Base-by-base conservation (phyloP, 1,140 invertebrate genomes). In the Odontomachus brunneus region DNA sequence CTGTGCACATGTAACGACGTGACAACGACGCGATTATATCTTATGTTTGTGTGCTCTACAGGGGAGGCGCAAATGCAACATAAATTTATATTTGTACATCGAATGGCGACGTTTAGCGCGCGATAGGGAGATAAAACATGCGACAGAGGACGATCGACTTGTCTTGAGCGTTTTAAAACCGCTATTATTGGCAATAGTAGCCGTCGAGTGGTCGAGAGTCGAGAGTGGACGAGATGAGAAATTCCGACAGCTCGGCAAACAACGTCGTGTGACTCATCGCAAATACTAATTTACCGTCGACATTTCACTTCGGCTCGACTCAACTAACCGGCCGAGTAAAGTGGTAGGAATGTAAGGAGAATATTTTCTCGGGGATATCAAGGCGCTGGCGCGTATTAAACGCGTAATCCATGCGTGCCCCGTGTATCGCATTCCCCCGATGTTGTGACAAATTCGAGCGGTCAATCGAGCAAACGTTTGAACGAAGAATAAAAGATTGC, bases 241-340 rank as follows among this genome's bases (percentile, higher is more conserved):
- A 69, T 78, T 78, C 75, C 51, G 63, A 69, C 75, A 69, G 51
- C 75, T 78, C 22, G 63, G 29, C 22, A 78, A 69, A 78, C 33
- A 69, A 78, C 51, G 49, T 22, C 22, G 15, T 15, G 12, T 78
- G 75, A 78, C 63, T 78, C 75, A 78, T 78, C 33, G 63, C 63
- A 78, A 78, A 78, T 57, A 78, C 29, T 57, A 69, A 78, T 78
- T 78, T 69, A 78, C 33, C 5, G 63, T 19, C 29, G 62, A 78
- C 75, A 78, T 78, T 78, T 78, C 63, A 55, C 51, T 67, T 57
- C 48, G 2, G 12, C 29, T 78, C 55, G 69, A 69, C 75, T 67
- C 44, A 1, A 69, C 63, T 44, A 44, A 44, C 38, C 38, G 9
- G 33, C 24, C 62, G 69, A 78, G 59, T 63, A 49, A 75, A 63